phyloP scores from a whole-genome alignment of 2,888 invertebrate species.

The Drosophila sordidula region DNA sequence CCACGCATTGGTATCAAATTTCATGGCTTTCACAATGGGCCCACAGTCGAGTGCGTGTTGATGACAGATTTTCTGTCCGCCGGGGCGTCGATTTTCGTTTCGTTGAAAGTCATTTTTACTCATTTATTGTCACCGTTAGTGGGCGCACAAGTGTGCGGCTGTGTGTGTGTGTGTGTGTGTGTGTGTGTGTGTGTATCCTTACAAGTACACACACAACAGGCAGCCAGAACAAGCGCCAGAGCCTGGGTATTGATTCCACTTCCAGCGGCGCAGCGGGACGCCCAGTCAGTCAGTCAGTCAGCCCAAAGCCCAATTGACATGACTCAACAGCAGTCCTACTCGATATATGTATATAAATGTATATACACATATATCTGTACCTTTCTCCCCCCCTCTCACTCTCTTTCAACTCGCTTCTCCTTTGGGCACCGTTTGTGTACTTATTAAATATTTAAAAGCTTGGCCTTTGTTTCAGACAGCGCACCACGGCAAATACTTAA shows the following conservation, averaged over 20 bases:
- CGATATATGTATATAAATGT: constrained; percentile 12
- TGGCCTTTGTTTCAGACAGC: constrained; percentile 72
- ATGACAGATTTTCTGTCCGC: constrained; percentile 73
- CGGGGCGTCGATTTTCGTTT: constrained; percentile 70
- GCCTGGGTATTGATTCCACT: constrained; percentile 75
- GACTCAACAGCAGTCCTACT: constrained; percentile 72
- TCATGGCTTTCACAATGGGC: constrained; percentile 71
- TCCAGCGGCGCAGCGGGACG: constrained; percentile 57
- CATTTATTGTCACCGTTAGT: constrained; percentile 80
- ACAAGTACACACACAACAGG: constrained; percentile 69
- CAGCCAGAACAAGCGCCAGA: constrained; percentile 29
- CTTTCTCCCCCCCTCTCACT: constrained; percentile 2
- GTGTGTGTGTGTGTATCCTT: constrained; percentile 60
- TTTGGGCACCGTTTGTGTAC: constrained; percentile 61
- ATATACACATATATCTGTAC: background rate
- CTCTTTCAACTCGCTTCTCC: constrained; percentile 21
- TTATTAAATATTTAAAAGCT: constrained; percentile 80
- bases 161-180: constrained; percentile 13
- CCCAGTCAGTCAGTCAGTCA: constrained; percentile 33
- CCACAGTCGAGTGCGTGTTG: constrained; percentile 70
- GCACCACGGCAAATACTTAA: constrained; percentile 73
- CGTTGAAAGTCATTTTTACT: constrained; percentile 81
- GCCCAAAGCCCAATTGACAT: constrained; percentile 75
- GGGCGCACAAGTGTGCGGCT: constrained; percentile 39
- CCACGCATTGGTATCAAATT: constrained; percentile 75